These are phyloP conservation scores for Petroica traversi DNA, from an alignment of 2,113 vertebrate species.

Conservation along the genomic window DNA sequence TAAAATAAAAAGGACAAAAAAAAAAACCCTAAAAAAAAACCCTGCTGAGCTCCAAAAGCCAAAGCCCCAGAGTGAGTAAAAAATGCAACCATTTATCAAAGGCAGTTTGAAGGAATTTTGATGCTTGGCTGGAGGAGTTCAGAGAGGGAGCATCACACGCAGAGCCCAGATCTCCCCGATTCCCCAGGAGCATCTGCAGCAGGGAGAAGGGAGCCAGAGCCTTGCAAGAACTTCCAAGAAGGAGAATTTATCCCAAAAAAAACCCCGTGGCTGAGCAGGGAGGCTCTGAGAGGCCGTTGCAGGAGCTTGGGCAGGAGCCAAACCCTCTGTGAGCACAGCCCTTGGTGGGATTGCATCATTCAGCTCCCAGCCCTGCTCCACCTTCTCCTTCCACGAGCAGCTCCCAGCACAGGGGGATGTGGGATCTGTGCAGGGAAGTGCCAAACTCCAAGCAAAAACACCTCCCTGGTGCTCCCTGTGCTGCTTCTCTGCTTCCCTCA, in stretches of 20 bases:
- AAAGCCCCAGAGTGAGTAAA: background rate
- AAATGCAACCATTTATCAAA: conserved; percentile 11
- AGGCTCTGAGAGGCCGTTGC: background rate
- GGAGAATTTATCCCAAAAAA: background rate
- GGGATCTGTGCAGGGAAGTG: background rate
- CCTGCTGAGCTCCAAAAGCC: conserved; percentile 1
- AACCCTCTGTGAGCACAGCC: background rate
- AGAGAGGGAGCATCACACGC: background rate
- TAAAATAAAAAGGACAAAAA: background rate
- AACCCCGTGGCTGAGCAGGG: background rate
- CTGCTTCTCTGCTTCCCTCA: accelerated
- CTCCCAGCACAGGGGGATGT: background rate
- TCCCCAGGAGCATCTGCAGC: background rate
- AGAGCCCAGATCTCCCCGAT: accelerated
- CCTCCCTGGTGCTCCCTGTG: background rate
- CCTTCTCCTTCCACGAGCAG: background rate
- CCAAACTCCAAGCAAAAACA: background rate
- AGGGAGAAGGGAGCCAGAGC: background rate
- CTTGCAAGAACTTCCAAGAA: background rate
- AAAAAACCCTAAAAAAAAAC: background rate
- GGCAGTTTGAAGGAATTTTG: background rate
- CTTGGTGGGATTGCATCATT: background rate
- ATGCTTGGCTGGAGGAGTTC: background rate
- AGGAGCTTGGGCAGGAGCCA: conserved; percentile 21
- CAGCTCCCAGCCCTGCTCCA: background rate